A percentile compares a stretch with the other conserved stretches of the same genome.
Conservation (phyloP, 2,888 invertebrate species). For the Mimas tiliae region DNA sequence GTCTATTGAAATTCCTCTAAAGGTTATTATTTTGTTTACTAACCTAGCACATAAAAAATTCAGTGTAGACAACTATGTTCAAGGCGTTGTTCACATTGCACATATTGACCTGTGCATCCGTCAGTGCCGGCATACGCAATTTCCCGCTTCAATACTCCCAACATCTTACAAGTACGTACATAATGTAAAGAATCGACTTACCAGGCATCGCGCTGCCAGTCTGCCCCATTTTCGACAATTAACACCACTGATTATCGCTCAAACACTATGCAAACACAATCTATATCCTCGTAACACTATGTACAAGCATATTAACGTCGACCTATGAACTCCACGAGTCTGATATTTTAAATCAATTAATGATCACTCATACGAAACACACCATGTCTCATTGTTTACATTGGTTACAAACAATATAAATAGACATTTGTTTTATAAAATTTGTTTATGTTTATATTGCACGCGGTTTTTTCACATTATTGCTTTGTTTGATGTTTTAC, state of each 20-base stretch:
- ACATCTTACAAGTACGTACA: not conserved
- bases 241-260: slow-evolving; percentile 42
- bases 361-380: slow-evolving; percentile 17
- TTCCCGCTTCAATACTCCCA: not conserved
- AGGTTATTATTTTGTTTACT: slow-evolving; percentile 21
- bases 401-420: not conserved
- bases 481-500: slow-evolving; percentile 38
- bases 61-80: too few relatives aligned
- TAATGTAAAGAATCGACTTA: slow-evolving; percentile 50
- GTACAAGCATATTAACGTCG: slow-evolving; percentile 54
- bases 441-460: slow-evolving; percentile 40
- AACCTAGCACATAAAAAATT: not conserved
- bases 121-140: slow-evolving; percentile 15
- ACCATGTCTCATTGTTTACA: slow-evolving; percentile 17
- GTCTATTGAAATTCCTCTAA: too few relatives aligned
- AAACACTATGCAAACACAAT: slow-evolving; percentile 41
- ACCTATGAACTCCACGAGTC: slow-evolving; percentile 64
- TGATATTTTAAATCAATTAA: slow-evolving; percentile 47
- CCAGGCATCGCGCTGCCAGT: slow-evolving; percentile 75
- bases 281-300: slow-evolving; percentile 52
- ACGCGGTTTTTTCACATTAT: slow-evolving; percentile 46
- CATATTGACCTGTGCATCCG: not conserved
- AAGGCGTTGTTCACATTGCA: not conserved
- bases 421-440: slow-evolving; percentile 29
- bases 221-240: slow-evolving; percentile 66